Conservation (phyloP, 1,140 invertebrate species). For the Leguminivora glycinivorella region DNA sequence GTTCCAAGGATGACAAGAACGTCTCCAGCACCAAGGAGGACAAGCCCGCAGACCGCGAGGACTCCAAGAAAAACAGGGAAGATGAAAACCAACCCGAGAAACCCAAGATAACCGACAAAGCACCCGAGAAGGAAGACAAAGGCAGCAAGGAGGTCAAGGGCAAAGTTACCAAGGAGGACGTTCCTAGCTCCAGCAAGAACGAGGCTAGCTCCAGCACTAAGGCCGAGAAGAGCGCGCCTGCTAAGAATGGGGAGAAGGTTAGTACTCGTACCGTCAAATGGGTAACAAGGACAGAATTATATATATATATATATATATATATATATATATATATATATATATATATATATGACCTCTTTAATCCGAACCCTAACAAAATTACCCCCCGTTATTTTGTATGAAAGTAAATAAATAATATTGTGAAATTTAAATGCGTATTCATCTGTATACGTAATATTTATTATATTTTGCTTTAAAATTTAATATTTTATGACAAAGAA, state of each 20-base stretch:
- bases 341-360: no score
- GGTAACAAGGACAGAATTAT: no score
- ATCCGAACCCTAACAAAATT: no score
- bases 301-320: no score
- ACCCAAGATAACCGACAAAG: neutral
- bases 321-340: no score
- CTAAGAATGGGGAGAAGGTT: slow-evolving; percentile 56
- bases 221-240: neutral
- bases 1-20: slow-evolving; percentile 9
- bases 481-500: no score
- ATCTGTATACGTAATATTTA: no score
- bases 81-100: neutral
- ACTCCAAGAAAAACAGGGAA: neutral
- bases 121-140: slow-evolving; percentile 1
- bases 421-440: no score
- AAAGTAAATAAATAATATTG: no score
- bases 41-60: neutral
- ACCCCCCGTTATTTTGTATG: no score
- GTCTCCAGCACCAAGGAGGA: slow-evolving; percentile 15
- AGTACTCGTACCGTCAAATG: neutral
- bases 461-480: no score
- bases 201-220: neutral
- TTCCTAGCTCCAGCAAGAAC: neutral
- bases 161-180: slow-evolving; percentile 1
- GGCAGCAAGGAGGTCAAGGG: neutral